Base-by-base conservation (phyloP, 2,113 vertebrate genomes). In the Gallinago paraguaiae region DNA sequence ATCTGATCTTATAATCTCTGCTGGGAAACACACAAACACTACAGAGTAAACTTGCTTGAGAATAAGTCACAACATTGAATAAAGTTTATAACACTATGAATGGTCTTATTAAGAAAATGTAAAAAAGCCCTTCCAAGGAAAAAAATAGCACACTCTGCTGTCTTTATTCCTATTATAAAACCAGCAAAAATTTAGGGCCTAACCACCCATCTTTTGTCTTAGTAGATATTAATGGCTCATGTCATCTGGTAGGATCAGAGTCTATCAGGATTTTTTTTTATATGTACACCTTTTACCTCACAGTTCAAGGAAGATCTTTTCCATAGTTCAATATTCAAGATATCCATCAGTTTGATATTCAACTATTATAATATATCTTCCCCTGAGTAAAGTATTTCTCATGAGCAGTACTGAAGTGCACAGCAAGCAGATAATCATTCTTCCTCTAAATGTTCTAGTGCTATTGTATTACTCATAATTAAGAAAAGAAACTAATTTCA, bases 1-100 rank as follows among this genome's bases (percentile, higher is more conserved):
- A 96, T 96, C 89, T 94, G 57, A 88, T 92, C 74, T 91, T 93
- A 60, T 88, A 83, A 90, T 86, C 79, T 88, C 82, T 79, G 59
- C 82, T 90, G 61, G 80, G 92, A 96, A 93, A 91, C 51, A 83
- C 31, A 68, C 17, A 60, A 83, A 81, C 31, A 78, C 57, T 95
- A 93, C 76, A 92, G 54, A 78, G 71, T 79, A 95, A 92, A 93
- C 88, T 91, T 93, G 54, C 41, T 78, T 91, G 46, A 63, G 20
- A 65, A 63, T 72, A 56, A 77, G 60, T 69, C 11, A 1, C 28
- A 86, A 50, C 6, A 3, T 24, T 92, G 82, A 96, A 48, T 77
- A 60, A 92, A 95, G 54, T 86, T 97, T 96, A 79, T 35, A 88
- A 54, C 43, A 50, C 48, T 82, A 77, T 65, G 39, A 77, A 92